A percentile compares a stretch with the other conserved stretches of the same genome.
phyloP scores from a whole-genome alignment of 1,140 invertebrate species.

The Drosophila oshimai region DNA sequence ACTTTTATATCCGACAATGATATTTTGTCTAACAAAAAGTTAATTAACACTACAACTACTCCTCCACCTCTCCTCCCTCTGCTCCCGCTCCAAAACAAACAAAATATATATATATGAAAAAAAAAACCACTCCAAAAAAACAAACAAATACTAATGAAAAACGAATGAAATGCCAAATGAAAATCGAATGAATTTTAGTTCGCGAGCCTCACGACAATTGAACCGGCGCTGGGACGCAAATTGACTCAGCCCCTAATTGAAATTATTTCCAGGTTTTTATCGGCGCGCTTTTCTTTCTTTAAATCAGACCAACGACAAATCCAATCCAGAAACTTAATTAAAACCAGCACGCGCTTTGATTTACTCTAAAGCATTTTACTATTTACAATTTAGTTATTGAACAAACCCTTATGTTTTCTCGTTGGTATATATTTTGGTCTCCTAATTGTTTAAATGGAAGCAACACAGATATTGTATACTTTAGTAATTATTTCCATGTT shows the following conservation, averaged over 20 bases:
- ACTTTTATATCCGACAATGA: constrained; percentile 53
- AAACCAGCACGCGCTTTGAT: constrained; percentile 69
- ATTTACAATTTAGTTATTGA: constrained; percentile 26
- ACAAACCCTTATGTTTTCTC: not conserved
- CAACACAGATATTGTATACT: not conserved
- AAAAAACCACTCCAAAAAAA: constrained; percentile 32
- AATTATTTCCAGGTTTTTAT: constrained; percentile 93
- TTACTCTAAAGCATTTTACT: constrained; percentile 50
- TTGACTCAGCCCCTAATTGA: constrained; percentile 94
- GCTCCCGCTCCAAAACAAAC: constrained; percentile 26
- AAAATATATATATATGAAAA: constrained; percentile 3
- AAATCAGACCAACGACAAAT: constrained; percentile 41
- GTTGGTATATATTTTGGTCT: not conserved
- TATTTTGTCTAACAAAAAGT: constrained; percentile 55
- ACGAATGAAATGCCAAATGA: constrained; percentile 30
- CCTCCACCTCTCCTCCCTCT: constrained; percentile 54
- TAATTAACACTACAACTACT: constrained; percentile 76
- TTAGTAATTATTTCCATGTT: constrained; percentile 10
- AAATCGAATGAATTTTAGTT: constrained; percentile 85
- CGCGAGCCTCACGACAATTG: constrained; percentile 92
- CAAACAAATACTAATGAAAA: constrained; percentile 23
- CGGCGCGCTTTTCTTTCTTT: constrained; percentile 67
- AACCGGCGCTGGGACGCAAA: constrained; percentile 92
- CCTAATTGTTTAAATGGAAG: constrained; percentile 23
- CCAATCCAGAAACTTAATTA: constrained; percentile 19